Percentiles rank a stretch among this genome's conserved stretches.
Conservation (phyloP, 2,888 invertebrate species). For the Hetaerina titia region DNA sequence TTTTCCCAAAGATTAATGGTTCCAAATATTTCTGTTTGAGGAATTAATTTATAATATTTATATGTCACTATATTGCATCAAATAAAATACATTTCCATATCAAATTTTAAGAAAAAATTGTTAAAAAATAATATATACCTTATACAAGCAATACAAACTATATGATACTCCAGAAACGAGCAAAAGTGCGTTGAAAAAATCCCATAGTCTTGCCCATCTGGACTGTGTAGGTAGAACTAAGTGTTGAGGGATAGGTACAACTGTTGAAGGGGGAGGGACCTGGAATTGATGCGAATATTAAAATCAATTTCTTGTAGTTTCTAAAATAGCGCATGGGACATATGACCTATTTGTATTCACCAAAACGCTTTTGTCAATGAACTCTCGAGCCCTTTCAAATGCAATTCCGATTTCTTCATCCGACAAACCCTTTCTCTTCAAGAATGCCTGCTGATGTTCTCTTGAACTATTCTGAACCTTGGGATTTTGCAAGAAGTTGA, state of each 20-base stretch:
- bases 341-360: slow-evolving; percentile 73
- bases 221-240: slow-evolving; percentile 70
- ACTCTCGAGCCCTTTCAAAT: slow-evolving; percentile 82
- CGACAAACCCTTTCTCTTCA: slow-evolving; percentile 87
- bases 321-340: neutral
- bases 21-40: slow-evolving; percentile 81
- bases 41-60: slow-evolving; percentile 62
- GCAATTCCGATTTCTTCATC: slow-evolving; percentile 87
- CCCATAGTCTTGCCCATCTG: slow-evolving; percentile 77
- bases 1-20: slow-evolving; percentile 84
- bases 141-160: slow-evolving; percentile 89
- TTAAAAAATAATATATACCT: slow-evolving; percentile 79
- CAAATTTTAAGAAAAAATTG: neutral
- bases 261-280: neutral
- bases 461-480: slow-evolving; percentile 88
- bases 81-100: neutral
- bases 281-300: neutral
- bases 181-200: slow-evolving; percentile 85
- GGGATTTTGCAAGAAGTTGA: slow-evolving; percentile 92
- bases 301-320: neutral
- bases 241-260: slow-evolving; percentile 44
- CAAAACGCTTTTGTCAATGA: slow-evolving; percentile 77
- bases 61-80: neutral
- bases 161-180: slow-evolving; percentile 89
- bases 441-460: slow-evolving; percentile 88